A percentile compares a stretch with the other conserved stretches of the same genome.
These are phyloP conservation scores for Cephalopterus ornatus DNA, from an alignment of 2,113 vertebrate species.

Conservation along the genomic window DNA sequence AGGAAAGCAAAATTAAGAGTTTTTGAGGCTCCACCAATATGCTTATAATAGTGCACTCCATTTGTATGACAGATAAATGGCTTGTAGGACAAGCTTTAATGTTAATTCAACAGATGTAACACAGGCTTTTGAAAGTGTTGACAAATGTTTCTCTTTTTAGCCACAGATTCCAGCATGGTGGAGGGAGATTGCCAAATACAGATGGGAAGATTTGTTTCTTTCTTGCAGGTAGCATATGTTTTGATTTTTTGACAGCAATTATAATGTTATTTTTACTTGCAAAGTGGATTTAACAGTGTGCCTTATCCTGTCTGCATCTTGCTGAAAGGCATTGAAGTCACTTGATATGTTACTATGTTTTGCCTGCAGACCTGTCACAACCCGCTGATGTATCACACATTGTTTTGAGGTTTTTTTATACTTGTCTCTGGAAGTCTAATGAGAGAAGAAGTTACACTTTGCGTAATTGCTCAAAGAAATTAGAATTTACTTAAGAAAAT, in stretches of 20 bases:
- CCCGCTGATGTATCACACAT: not conserved
- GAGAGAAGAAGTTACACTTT: not conserved
- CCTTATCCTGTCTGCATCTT: not conserved
- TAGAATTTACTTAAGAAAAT: not conserved
- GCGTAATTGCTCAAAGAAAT: not conserved
- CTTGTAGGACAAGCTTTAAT: not conserved
- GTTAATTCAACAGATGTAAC: not conserved
- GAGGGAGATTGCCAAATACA: conserved; percentile 97
- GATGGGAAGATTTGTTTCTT: conserved; percentile 98
- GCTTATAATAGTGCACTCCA: not conserved
- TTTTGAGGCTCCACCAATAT: not conserved
- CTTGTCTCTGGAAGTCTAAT: not conserved
- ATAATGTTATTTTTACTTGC: not conserved
- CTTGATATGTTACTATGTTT: not conserved
- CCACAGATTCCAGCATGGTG: conserved; percentile 87
- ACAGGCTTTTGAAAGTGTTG: not conserved
- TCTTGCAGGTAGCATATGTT: conserved; percentile 85
- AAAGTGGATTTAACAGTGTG: not conserved
- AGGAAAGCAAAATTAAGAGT: not conserved
- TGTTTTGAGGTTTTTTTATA: not conserved
- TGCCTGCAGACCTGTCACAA: not conserved
- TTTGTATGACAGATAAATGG: not conserved
- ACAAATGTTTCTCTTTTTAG: conserved; percentile 73
- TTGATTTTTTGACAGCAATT: not conserved
- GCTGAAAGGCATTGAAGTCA: not conserved